Evolutionary conservation across 2,113 vertebrate genomes (phyloP), one percentile per base, ranked within the genome.

Genomic region (Pterocles orientalis): DNA sequence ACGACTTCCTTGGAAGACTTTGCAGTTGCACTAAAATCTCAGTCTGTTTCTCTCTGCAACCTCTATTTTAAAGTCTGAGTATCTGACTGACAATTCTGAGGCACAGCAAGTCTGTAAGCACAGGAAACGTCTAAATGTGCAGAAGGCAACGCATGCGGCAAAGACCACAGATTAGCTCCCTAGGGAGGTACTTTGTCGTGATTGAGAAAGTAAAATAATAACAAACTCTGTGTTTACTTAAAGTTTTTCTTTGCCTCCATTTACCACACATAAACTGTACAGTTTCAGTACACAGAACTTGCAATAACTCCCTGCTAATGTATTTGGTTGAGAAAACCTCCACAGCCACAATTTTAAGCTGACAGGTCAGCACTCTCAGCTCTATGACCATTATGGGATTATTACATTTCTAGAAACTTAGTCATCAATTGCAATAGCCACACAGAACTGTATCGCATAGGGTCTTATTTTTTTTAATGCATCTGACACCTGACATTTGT

Each of bases 131-230:
- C 33, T 20, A 19, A 13, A 62, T 1, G 8, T 10, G 51, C 61
- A 70, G 70, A 75, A 78, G 51, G 51, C 70, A 73, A 36, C 28
- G 23, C 57, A 45, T 0, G 0, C 0, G 0, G 50, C 50, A n/a
- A 28, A 78, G 47, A 25, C 8, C 29, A 19, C 25, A 36, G 50
- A 23, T 8, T 4, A 25, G 53, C 64, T 60, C 73, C 4, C 1
- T 3, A 43, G 15, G n/a, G 28, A 90, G 39, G 18, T 31, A 31
- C 56, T 26, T 14, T 7, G 13, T 31, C 25, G 41, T 41, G 18
- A 23, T 0, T 33, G n/a, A 51, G 28, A 28, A 82, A 64, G 43
- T 50, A 73, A 56, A 76, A 33, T 3, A 41, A 12, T 2, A 26
- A 80, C 13, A 9, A 73, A 58, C 21, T 66, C 13, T 15, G 47